Evolutionary conservation across 2,797 vertebrate species (phyloP).

Genomic region (Eidolon dupreanum): DNA sequence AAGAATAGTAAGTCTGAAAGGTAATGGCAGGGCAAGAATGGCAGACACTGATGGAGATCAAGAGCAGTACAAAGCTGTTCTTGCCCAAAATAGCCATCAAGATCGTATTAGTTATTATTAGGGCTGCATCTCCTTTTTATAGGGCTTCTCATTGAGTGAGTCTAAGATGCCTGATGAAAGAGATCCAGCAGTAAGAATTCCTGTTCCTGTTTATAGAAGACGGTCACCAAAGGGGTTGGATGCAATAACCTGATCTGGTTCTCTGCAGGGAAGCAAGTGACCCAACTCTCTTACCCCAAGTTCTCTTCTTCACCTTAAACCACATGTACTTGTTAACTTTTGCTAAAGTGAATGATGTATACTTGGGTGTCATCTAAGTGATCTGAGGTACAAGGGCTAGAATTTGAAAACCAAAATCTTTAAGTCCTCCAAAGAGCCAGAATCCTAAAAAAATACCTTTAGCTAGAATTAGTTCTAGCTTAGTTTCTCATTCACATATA

Average conservation of each 20-base stretch:
- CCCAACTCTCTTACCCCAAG: not conserved
- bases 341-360: not conserved
- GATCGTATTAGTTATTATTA: conserved; percentile 67
- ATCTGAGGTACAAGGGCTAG: not conserved
- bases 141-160: conserved; percentile 73
- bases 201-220: conserved; percentile 67
- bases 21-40: conserved; percentile 72
- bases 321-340: not conserved
- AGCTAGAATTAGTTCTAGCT: not conserved
- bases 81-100: conserved; percentile 54
- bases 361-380: not conserved
- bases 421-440: not conserved
- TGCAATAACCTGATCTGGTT: conserved; percentile 17
- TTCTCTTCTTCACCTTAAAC: not conserved
- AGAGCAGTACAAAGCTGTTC: not conserved
- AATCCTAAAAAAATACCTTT: not conserved
- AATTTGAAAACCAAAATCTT: not conserved
- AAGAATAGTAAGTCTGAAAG: conserved; percentile 74
- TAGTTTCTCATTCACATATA: not conserved
- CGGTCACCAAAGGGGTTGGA: not conserved
- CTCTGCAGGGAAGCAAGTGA: conserved; percentile 2
- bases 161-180: conserved; percentile 49
- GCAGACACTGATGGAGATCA: conserved; percentile 47
- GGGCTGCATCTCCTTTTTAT: conserved; percentile 49
- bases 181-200: conserved; percentile 64